Evolutionary conservation across 2,113 vertebrate species (phyloP).

Genomic region (Canis aureus): DNA sequence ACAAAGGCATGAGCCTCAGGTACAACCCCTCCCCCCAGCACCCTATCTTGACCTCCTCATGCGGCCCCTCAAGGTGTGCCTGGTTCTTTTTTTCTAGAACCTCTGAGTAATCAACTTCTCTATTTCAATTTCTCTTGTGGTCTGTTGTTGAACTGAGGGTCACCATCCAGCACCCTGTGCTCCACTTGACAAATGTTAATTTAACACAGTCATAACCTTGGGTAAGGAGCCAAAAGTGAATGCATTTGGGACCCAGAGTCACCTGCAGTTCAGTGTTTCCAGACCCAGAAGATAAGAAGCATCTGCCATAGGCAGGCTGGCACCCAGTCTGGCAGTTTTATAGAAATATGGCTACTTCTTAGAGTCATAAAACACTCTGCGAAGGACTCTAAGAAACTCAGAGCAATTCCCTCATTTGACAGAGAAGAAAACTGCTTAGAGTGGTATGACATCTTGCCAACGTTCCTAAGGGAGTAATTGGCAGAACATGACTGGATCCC

Average conservation of each 20-base stretch:
- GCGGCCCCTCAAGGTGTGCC: accelerated
- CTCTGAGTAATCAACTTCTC: not conserved
- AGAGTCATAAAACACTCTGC: not conserved
- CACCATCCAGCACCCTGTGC: not conserved
- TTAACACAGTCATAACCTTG: not conserved
- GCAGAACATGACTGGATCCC: not conserved
- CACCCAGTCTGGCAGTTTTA: not conserved
- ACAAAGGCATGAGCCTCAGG: not conserved
- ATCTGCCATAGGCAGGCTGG: not conserved
- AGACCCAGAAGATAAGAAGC: not conserved
- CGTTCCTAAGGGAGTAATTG: slow-evolving; percentile 43
- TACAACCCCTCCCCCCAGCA: not conserved
- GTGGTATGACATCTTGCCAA: not conserved
- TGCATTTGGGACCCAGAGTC: not conserved
- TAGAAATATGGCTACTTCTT: not conserved
- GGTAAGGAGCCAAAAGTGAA: not conserved
- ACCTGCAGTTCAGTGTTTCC: not conserved
- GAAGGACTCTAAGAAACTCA: not conserved
- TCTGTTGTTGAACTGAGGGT: not conserved
- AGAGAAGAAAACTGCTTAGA: not conserved
- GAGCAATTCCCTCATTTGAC: slow-evolving; percentile 42
- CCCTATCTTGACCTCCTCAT: not conserved
- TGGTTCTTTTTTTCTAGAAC: not conserved
- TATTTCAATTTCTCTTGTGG: not conserved
- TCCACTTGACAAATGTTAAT: not conserved